Percentiles rank a stretch among this genome's conserved stretches.
phyloP scores from a whole-genome alignment of 2,113 vertebrate genomes.

The Oenanthe melanoleuca region DNA sequence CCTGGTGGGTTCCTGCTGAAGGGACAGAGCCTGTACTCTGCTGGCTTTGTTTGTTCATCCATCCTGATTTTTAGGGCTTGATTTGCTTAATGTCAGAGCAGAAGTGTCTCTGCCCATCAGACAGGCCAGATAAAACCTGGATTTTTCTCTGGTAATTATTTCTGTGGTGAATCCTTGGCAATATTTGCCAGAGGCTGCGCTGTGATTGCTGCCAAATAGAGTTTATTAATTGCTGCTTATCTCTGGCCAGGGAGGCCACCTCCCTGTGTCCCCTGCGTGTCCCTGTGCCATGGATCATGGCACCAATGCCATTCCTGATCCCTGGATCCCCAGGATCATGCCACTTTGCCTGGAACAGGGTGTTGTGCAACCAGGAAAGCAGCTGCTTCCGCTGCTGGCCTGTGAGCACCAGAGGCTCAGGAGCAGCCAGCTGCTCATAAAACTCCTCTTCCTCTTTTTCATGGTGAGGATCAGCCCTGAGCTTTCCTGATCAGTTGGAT shows the following conservation, averaged over 20 bases:
- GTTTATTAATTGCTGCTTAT: constrained; percentile 18
- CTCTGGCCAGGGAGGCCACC: background rate
- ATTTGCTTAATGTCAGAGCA: background rate
- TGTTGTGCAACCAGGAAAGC: constrained; percentile 10
- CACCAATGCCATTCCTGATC: background rate
- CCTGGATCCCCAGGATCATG: background rate
- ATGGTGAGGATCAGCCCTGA: background rate
- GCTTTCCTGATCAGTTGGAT: background rate
- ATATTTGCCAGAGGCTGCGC: background rate
- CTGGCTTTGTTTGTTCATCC: background rate
- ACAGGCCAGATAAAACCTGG: background rate
- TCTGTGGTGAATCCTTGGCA: background rate
- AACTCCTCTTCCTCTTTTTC: background rate
- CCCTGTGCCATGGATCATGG: background rate
- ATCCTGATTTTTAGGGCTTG: background rate
- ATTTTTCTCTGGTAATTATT: background rate
- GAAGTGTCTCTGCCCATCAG: background rate
- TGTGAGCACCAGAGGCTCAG: background rate
- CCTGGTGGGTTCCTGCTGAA: background rate
- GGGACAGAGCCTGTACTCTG: background rate
- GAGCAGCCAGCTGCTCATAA: background rate
- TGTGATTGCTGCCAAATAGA: constrained; percentile 21
- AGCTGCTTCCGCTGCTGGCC: background rate
- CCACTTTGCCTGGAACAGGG: background rate
- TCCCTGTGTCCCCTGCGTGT: background rate